Evolutionary conservation across 53 echinoderm and acorn worm species (phyloP), one percentile per base, ranked within the genome.

Genomic region (Temnopleurus reevesii): DNA sequence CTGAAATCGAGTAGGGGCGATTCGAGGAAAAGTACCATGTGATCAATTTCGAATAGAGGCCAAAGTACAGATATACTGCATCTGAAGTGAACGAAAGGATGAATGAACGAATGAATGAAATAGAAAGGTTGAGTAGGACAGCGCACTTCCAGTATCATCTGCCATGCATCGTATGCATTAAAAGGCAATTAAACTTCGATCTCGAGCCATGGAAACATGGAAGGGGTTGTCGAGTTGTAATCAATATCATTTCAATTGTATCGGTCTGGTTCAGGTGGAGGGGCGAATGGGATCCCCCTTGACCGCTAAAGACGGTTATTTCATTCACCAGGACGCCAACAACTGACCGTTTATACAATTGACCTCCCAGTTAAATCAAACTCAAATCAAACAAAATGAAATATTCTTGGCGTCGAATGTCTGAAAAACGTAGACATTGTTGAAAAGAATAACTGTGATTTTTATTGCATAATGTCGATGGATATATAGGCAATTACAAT

Each of bases 151-250:
- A 18, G 63, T 33, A 8, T 63, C 31, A 12, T 59, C 34, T 33
- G 33, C 63, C 63, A 30, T 63, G 9, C 63, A 33, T 63, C 34
- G 63, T 9, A 29, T 23, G 30, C 63, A 63, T 63, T 63, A 33
- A 15, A 61, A 34, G 63, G 63, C 33, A 63, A 63, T 63, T 63
- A 63, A 63, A 63, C 63, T 63, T 63, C 63, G 63, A 63, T 63
- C 63, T 34, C 33, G 17, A 15, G 13, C 5, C 18, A 30, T 63
- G n/a, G 63, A 15, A 33, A 63, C 63, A 31, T 63, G 30, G 6
- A 63, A 34, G 13, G 18, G n/a, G n/a, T 63, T 18, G 63, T 63
- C 34, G 63, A 63, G 63, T 63, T 31, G 63, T 33, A 63, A 63
- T 63, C 63, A 33, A 63, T 63, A 63, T 19, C 63, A 63, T 34